These are phyloP conservation scores for Ormyrus labotus DNA, from an alignment of 2,888 invertebrate genomes.

Conservation along the genomic window DNA sequence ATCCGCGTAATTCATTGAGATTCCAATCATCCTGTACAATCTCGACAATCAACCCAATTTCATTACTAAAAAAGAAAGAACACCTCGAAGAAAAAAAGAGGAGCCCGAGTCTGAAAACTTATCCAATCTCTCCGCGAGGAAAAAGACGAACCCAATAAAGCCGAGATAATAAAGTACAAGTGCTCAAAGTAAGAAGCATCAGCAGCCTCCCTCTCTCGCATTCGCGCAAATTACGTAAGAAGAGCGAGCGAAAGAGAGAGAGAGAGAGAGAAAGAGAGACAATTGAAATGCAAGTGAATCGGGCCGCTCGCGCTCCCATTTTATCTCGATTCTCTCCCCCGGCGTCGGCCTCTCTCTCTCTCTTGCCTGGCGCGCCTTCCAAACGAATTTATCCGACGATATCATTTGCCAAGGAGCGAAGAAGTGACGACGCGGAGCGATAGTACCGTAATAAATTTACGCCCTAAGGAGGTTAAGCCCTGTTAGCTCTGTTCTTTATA, in stretches of 20 bases:
- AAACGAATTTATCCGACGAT: conserved; percentile 73
- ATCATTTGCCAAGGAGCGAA: conserved; percentile 67
- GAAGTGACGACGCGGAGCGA: conserved; percentile 53
- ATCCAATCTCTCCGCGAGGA: conserved; percentile 38
- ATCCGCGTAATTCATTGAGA: no score
- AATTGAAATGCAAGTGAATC: conserved; percentile 69
- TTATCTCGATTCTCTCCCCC: conserved; percentile 67
- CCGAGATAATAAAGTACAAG: conserved; percentile 46
- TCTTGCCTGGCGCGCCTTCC: conserved; percentile 65
- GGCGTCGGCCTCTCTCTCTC: conserved; percentile 58
- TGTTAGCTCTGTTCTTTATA: conserved; percentile 75
- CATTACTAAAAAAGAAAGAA: no score
- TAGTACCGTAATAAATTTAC: conserved; percentile 73
- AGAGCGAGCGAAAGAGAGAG: no score
- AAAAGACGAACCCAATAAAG: conserved; percentile 34
- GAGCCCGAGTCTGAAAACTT: conserved; percentile 30
- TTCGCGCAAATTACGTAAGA: conserved; percentile 41
- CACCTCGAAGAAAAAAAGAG: background rate
- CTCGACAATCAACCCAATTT: no score
- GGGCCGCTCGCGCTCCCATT: conserved; percentile 66
- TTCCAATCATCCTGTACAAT: no score
- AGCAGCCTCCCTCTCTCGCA: background rate
- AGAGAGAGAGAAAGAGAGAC: conserved; percentile 49
- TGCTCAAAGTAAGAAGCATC: conserved; percentile 43
- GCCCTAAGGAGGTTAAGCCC: conserved; percentile 74